Evolutionary conservation across 1,140 invertebrate genomes (phyloP).

Genomic region (Lasioglossum baleicum): DNA sequence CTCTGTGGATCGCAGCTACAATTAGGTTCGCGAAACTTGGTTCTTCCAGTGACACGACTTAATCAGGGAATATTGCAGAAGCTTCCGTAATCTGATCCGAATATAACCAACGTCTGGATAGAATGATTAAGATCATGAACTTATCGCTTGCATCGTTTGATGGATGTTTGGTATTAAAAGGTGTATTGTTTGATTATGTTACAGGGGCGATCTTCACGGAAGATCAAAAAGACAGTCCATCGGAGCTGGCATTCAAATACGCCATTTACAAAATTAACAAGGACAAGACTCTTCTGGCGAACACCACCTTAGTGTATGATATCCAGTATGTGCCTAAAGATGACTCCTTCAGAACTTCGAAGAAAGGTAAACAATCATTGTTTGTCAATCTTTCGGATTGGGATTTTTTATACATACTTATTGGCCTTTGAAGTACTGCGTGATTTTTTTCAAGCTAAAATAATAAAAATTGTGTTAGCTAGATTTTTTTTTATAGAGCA

Average conservation of each 20-base stretch:
- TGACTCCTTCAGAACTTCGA: conserved; percentile 94
- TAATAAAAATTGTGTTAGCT: too few relatives aligned
- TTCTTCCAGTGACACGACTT: conserved; percentile 20
- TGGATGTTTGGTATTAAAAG: background rate
- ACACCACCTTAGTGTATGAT: conserved; percentile 93
- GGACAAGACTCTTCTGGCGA: conserved; percentile 89
- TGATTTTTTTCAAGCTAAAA: too few relatives aligned
- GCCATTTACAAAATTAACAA: conserved; percentile 95
- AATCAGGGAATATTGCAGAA: conserved; percentile 37
- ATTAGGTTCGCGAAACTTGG: conserved; percentile 1
- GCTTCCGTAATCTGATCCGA: too few relatives aligned
- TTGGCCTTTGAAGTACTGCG: too few relatives aligned
- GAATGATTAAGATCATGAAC: too few relatives aligned
- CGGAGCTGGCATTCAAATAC: conserved; percentile 95
- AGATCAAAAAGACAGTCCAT: conserved; percentile 90
- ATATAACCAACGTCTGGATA: too few relatives aligned
- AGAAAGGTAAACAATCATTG: conserved; percentile 85
- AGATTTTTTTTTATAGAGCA: too few relatives aligned
- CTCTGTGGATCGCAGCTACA: background rate
- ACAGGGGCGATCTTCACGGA: conserved; percentile 95
- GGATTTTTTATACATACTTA: too few relatives aligned
- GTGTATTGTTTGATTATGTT: conserved; percentile 71
- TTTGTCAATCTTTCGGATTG: background rate
- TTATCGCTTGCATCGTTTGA: too few relatives aligned
- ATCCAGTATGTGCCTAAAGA: conserved; percentile 93